Conservation (phyloP, 2,113 vertebrate genomes). For the Lepisosteus osseus region DNA sequence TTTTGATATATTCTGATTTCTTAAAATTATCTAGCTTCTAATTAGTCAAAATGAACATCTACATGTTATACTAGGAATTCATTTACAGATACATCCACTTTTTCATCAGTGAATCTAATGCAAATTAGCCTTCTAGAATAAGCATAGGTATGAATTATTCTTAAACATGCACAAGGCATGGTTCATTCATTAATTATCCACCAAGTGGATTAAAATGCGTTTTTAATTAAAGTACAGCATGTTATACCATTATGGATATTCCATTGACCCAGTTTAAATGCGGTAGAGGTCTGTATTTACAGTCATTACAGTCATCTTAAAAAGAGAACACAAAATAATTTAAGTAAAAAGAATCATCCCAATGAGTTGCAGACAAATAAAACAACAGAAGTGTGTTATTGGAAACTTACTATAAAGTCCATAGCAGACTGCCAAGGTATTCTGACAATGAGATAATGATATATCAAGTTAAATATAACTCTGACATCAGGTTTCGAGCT, state of each 20-base stretch:
- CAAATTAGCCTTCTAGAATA: no score
- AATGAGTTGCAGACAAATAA: background rate
- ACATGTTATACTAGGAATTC: no score
- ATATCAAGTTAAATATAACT: constrained; percentile 48
- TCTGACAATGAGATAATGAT: constrained; percentile 22
- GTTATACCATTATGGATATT: background rate
- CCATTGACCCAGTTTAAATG: background rate
- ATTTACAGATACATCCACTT: no score
- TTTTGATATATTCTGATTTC: no score
- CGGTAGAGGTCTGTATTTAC: background rate
- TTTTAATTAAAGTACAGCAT: background rate
- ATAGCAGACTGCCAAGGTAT: constrained; percentile 14
- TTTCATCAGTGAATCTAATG: no score
- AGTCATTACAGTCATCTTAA: background rate
- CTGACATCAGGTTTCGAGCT: constrained; percentile 5
- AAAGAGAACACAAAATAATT: no score
- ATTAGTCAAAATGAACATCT: no score
- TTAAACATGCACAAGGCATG: no score
- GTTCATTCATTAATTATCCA: background rate
- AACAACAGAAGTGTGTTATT: background rate
- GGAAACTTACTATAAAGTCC: background rate
- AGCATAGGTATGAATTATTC: no score
- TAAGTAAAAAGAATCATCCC: background rate
- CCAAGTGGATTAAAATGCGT: background rate
- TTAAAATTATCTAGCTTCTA: no score